phyloP scores from a whole-genome alignment of 2,797 vertebrate species.

The Remorina albescens region DNA sequence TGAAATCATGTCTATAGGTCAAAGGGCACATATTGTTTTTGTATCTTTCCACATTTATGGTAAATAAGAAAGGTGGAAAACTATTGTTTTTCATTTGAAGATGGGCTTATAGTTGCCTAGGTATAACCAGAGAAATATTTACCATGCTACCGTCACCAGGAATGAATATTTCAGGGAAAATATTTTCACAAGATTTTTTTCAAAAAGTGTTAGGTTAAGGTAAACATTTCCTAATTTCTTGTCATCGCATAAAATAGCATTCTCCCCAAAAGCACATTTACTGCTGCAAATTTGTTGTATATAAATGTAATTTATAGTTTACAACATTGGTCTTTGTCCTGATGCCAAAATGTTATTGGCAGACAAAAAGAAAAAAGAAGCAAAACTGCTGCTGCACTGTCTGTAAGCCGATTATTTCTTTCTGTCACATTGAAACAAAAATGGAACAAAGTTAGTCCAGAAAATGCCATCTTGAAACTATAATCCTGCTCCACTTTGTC shows the following conservation, averaged over 20 bases:
- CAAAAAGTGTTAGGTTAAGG: not conserved
- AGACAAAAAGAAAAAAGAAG: not conserved
- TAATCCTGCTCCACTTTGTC: not conserved
- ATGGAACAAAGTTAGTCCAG: not conserved
- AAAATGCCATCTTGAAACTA: not conserved
- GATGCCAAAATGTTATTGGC: not conserved
- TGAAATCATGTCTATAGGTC: no score
- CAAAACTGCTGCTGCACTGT: not conserved
- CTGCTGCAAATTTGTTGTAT: not conserved
- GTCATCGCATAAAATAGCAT: not conserved
- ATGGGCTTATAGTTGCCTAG: not conserved
- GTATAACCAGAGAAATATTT: not conserved
- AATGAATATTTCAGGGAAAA: not conserved
- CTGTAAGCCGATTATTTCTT: not conserved
- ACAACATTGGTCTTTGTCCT: not conserved
- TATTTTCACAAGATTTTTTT: not conserved
- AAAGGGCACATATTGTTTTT: no score
- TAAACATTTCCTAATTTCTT: not conserved
- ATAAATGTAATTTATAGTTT: not conserved
- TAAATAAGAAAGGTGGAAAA: not conserved
- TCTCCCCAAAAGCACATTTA: not conserved
- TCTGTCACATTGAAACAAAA: not conserved
- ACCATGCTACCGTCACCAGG: not conserved
- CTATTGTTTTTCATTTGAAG: not conserved
- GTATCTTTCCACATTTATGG: not conserved